A percentile compares a stretch with the other conserved stretches of the same genome.
Evolutionary conservation across 2,888 invertebrate genomes (phyloP).

Genomic region (Caenorhabditis panamensis): DNA sequence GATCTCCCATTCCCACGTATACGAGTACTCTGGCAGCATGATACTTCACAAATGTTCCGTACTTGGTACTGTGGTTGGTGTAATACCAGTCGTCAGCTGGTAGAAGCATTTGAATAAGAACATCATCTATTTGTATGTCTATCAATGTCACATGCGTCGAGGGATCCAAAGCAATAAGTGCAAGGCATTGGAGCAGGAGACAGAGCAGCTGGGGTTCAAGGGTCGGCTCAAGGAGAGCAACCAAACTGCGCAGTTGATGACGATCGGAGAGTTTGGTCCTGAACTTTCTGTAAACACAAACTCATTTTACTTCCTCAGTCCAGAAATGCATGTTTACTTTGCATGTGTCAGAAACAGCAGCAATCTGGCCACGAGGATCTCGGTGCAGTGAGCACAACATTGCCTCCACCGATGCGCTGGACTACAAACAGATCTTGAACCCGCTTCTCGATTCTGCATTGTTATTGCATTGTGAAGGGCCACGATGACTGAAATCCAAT

Average conservation of each 20-base stretch:
- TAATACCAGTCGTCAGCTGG: constrained; percentile 87
- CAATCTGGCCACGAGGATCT: constrained; percentile 83
- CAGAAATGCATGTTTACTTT: constrained; percentile 38
- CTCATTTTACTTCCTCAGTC: background rate
- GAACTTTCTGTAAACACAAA: constrained; percentile 82
- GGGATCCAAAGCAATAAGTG: constrained; percentile 85
- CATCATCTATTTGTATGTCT: constrained; percentile 85
- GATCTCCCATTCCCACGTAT: constrained; percentile 85
- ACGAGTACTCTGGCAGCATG: constrained; percentile 86
- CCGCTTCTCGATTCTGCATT: constrained; percentile 85
- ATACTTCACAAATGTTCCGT: constrained; percentile 85
- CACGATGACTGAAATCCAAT: constrained; percentile 83
- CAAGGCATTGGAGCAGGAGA: constrained; percentile 85
- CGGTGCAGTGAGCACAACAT: constrained; percentile 73
- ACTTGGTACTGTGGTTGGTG: constrained; percentile 86
- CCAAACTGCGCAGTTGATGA: constrained; percentile 84
- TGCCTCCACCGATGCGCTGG: constrained; percentile 84
- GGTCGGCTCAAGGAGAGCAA: constrained; percentile 85
- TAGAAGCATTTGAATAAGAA: constrained; percentile 84
- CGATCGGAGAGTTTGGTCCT: constrained; percentile 84
- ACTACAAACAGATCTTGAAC: constrained; percentile 84
- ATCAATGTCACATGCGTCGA: constrained; percentile 84
- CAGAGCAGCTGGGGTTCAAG: constrained; percentile 86
- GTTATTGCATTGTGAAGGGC: constrained; percentile 85
- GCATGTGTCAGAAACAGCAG: constrained; percentile 85